Evolutionary conservation across 2,797 vertebrate species (phyloP).

Genomic region (Enteromius viviparus): DNA sequence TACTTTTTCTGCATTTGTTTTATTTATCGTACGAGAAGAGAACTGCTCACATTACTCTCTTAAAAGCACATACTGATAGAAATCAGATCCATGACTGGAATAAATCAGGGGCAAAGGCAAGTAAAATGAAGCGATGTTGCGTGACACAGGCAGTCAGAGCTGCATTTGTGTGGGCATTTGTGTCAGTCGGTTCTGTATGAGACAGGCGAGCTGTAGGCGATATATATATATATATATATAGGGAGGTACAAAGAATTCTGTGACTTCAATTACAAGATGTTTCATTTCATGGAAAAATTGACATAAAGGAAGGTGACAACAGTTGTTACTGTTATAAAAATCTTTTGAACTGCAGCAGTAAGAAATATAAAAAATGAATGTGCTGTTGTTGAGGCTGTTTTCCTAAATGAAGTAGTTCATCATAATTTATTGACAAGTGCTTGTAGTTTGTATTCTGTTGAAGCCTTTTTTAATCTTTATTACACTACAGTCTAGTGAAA

Average conservation of each 20-base stretch:
- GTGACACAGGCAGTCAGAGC: background rate
- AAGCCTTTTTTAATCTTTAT: background rate
- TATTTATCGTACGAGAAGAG: background rate
- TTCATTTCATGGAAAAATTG: slow-evolving; percentile 14
- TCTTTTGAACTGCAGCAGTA: background rate
- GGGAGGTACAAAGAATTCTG: background rate
- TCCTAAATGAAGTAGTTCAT: no score
- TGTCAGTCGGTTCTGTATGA: slow-evolving; percentile 16
- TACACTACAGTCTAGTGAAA: background rate
- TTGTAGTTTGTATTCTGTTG: background rate
- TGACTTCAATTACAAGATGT: slow-evolving; percentile 23
- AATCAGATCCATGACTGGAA: background rate
- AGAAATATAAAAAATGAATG: background rate
- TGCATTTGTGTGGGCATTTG: slow-evolving; percentile 19
- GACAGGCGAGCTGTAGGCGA: background rate
- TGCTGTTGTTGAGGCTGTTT: background rate
- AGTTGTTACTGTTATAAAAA: background rate
- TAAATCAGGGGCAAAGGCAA: slow-evolving; percentile 11
- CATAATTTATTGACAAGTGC: background rate
- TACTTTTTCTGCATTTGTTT: background rate
- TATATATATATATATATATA: background rate
- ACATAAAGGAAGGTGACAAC: slow-evolving; percentile 6
- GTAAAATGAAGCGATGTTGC: background rate
- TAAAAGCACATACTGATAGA: background rate
- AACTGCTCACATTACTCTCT: background rate